These are phyloP conservation scores for Diaprepes abbreviatus DNA, from an alignment of 2,888 invertebrate species.

Conservation along the genomic window DNA sequence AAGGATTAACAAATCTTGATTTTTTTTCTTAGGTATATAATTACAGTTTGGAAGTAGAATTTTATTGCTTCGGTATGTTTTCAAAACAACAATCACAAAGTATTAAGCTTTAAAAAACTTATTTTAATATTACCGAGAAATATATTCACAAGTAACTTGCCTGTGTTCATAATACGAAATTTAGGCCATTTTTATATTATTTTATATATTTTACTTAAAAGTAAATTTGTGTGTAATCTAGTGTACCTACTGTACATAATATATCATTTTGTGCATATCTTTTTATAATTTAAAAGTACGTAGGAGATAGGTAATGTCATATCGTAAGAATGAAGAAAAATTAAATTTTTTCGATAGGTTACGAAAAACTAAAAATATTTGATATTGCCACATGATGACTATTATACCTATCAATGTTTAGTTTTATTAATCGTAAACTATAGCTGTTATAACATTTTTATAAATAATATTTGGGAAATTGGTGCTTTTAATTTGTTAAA, in stretches of 20 bases:
- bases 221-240: conserved; percentile 14
- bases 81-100: no score
- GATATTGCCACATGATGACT: conserved; percentile 3
- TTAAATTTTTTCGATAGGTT: conserved; percentile 4
- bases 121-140: no score
- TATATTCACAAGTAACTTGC: neutral
- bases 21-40: no score
- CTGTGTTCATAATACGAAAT: conserved; percentile 5
- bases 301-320: neutral
- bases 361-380: neutral
- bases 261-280: conserved; percentile 31
- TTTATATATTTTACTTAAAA: neutral
- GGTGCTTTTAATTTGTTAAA: conserved; percentile 8
- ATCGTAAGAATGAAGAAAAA: no score
- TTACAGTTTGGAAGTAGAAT: no score
- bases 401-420: neutral
- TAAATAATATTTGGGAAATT: conserved; percentile 11
- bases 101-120: no score
- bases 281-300: conserved; percentile 8
- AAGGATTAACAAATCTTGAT: no score
- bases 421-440: neutral
- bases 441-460: neutral
- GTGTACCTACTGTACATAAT: conserved; percentile 25
- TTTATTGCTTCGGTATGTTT: no score
- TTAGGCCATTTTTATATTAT: neutral